Conservation (phyloP, 2,888 invertebrate genomes). For the Rotaria magnacalcarata region DNA sequence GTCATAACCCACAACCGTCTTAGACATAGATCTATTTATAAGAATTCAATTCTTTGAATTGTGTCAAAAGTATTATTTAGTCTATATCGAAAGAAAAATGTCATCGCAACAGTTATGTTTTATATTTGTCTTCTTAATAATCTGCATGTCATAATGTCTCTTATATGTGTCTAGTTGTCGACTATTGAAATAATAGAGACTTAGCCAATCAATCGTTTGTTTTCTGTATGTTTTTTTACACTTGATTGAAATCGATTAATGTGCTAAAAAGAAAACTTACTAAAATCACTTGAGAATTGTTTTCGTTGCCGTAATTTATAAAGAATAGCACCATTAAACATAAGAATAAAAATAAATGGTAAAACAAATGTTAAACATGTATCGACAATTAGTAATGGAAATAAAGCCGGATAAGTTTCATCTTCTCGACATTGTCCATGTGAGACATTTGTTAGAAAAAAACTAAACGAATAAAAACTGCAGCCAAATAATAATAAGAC, state of each 20-base stretch:
- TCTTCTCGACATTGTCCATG: conserved; percentile 22
- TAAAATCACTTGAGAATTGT: neutral
- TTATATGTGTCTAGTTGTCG: too few species aligned
- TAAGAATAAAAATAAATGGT: conserved; percentile 1
- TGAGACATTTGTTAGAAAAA: neutral
- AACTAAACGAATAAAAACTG: conserved; percentile 27
- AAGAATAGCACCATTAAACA: neutral
- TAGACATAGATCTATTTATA: too few species aligned
- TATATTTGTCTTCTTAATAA: neutral
- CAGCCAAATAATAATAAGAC: neutral
- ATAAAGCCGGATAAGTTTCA: conserved; percentile 22
- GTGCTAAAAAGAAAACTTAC: neutral
- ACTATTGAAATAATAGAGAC: too few species aligned
- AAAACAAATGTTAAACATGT: conserved; percentile 25
- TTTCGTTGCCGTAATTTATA: neutral
- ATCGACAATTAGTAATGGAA: conserved; percentile 29
- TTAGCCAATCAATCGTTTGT: too few species aligned
- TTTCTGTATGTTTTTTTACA: too few species aligned
- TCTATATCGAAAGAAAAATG: neutral
- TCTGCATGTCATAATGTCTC: neutral
- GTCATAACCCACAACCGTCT: too few species aligned
- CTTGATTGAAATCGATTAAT: too few species aligned
- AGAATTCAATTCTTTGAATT: too few species aligned
- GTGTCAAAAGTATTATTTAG: too few species aligned
- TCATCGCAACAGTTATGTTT: neutral